A percentile compares a stretch with the other conserved stretches of the same genome.
These are phyloP conservation scores for Anodontia alba DNA, from an alignment of 2,888 invertebrate species.

Conservation along the genomic window DNA sequence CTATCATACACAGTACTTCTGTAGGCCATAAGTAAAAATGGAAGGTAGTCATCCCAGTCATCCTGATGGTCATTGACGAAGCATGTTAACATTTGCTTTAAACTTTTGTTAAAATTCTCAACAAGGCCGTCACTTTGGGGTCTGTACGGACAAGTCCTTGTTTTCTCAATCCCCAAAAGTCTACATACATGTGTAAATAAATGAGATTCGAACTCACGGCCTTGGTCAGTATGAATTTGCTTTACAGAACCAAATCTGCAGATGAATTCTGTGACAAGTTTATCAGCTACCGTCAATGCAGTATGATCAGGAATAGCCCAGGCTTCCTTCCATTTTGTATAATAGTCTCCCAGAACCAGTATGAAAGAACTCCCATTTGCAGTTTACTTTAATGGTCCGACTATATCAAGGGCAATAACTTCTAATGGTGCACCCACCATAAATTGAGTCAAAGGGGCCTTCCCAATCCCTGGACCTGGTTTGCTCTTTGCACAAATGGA, in stretches of 20 bases:
- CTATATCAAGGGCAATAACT: background rate
- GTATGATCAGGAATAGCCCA: background rate
- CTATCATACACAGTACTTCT: conserved; percentile 29
- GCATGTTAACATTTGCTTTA: background rate
- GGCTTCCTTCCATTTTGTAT: conserved; percentile 5
- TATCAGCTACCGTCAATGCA: background rate
- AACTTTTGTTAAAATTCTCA: background rate
- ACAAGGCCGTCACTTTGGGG: background rate
- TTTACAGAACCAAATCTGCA: background rate
- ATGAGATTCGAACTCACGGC: background rate
- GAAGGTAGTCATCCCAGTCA: conserved; percentile 52
- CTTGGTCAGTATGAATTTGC: conserved; percentile 7
- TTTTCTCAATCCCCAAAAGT: background rate
- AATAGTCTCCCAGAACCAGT: conserved; percentile 1
- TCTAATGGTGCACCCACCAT: background rate
- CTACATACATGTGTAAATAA: background rate
- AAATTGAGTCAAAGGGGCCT: background rate
- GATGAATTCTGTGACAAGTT: background rate
- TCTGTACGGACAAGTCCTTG: background rate
- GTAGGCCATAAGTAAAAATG: conserved; percentile 45
- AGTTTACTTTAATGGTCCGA: background rate
- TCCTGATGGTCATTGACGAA: conserved; percentile 20
- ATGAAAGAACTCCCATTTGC: background rate
- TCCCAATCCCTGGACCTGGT: background rate
- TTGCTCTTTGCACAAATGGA: background rate